Evolutionary conservation across 2,888 invertebrate genomes (phyloP).

Genomic region (Acanthosepion lycidas): DNA sequence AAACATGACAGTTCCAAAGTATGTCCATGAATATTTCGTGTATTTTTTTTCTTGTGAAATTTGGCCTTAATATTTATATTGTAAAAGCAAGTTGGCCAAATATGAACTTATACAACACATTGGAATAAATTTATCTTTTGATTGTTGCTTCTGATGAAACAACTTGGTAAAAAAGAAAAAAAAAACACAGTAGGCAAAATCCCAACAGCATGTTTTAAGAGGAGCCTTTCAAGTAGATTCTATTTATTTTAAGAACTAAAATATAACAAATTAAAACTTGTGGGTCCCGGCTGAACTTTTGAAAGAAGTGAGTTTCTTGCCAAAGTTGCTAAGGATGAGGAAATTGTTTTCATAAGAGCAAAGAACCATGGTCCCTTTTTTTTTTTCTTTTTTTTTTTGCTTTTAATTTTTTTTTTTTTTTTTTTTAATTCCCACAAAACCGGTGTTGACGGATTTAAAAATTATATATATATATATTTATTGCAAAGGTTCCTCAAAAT

Average conservation of each 20-base stretch:
- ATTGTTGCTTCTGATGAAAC: slow-evolving; percentile 6
- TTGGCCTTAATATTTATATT: not conserved
- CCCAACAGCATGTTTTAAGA: slow-evolving; percentile 6
- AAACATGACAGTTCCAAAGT: slow-evolving; percentile 14
- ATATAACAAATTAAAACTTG: slow-evolving; percentile 33
- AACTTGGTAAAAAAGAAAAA: not conserved
- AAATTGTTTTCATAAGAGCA: slow-evolving; percentile 33
- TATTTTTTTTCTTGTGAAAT: not conserved
- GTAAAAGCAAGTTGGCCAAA: not conserved
- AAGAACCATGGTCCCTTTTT: not conserved
- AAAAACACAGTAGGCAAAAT: slow-evolving; percentile 2
- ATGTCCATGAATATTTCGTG: slow-evolving; percentile 21
- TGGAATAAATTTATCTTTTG: not conserved
- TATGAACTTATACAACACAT: not conserved
- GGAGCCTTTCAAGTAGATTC: slow-evolving; percentile 33
- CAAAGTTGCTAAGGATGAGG: slow-evolving; percentile 23
- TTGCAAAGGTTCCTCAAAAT: not conserved
- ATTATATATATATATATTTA: not conserved
- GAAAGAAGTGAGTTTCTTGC: slow-evolving; percentile 33
- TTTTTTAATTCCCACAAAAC: not conserved
- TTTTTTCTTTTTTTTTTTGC: not conserved
- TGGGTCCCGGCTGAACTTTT: slow-evolving; percentile 33
- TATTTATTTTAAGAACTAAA: not conserved
- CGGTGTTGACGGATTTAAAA: slow-evolving; percentile 5
- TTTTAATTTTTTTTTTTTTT: not conserved